Evolutionary conservation across 2,797 vertebrate genomes (phyloP), one percentile per base, ranked within the genome.

Genomic region (Ispidina lecontei): DNA sequence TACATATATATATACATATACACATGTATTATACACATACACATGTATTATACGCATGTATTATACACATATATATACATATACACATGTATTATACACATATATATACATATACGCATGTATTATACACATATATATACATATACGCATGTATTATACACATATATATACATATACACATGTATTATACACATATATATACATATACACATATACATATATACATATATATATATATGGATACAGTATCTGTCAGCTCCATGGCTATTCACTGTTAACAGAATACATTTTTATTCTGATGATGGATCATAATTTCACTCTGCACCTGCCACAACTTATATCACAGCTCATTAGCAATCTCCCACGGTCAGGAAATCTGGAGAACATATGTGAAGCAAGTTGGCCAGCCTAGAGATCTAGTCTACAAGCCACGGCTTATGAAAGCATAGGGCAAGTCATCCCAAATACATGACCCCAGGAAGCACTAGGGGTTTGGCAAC

Each of bases 321-420:
- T 93, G 91, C 89, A 93, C 75, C 87, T 96, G 94, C 71, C 78
- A 87, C 78, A 92, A 8, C 20, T 91, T 82, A 51, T 75, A 81
- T 93, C 75, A 64, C 84, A 91, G 79, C 76, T 95, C 76, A 74
- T 89, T 92, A 92, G 67, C 35, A 83, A 90, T 81, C 63, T 69
- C 79, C 63, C 59, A 94, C 51, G 69, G 80, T 88, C 83, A 93
- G 73, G 63, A 94, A 91, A 92, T 92, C 67, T 77, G 76, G 74
- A 91, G 70, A 88, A 37, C 83, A 87, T 76, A 88, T 86, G 76
- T 93, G 85, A 85, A 85, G 55, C 65, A 89, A 81, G 46, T 90
- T 81, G 76, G 72, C 70, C 70, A 84, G 73, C 29, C 63, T 91
- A 31, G 69, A 78, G 63, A 88, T 87, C 76, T 62, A 75, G 69